Base-by-base conservation (phyloP, 2,888 invertebrate genomes). In the Ormia ochracea region DNA sequence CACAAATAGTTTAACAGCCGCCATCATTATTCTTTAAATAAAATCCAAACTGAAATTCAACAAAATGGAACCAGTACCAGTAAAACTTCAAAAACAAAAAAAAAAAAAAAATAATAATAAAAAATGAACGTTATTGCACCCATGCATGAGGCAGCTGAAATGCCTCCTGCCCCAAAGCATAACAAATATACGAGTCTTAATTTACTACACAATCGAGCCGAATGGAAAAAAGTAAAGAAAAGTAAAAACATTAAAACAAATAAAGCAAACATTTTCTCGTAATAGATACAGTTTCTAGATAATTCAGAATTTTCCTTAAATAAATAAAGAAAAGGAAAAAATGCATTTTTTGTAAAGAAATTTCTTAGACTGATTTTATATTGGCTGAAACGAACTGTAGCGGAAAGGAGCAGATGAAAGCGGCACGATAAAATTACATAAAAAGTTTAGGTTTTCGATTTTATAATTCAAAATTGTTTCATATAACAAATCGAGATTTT, bases 221-320 rank as follows among this genome's bases (percentile, higher is more conserved):
- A 59, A 70, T 28, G n/a, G 31, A 43, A 28, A n/a, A 31, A 19
- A 19, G 6, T 10, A 21, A 31, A 28, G 31, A 17, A n/a, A 31
- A 26, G 7, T 4, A 36, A 10, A 26, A 28, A 26, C 12, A 9
- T 12, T 3, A 19, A 14, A 33, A n/a, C n/a, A n/a, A 38, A 23
- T 68, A 31, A 31, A 48, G 19, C 33, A 56, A 65, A 56, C n/a
- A 23, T 56, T 66, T 59, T 41, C 52, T 80, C 17, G 38, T 48
- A 80, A 76, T 76, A 76, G 80, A 80, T 80, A 52, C 54, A 76
- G 54, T 76, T 80, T 63, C 38, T 50, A 63, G 80, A 80, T 80
- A 76, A 76, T 56, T 70, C 58, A 48, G 54, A 61, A 56, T 28
- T 33, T 69, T 69, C 41, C 1, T 56, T 21, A 12, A 56, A 31